phyloP scores from a whole-genome alignment of 2,113 vertebrate species.

The Puffinus mauretanicus region DNA sequence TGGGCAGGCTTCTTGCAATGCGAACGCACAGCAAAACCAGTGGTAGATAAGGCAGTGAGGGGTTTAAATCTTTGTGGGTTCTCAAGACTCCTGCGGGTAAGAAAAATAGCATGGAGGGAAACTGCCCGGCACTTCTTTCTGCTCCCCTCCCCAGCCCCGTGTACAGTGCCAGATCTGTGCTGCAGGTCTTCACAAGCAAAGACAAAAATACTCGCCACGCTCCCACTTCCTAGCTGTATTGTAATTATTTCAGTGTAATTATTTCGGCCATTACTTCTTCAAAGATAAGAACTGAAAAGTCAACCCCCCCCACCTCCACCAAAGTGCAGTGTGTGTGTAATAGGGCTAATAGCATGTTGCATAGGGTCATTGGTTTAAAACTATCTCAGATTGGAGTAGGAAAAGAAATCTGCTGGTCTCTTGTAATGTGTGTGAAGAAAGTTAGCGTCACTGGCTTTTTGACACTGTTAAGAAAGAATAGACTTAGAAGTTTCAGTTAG shows the following conservation, averaged over 20 bases:
- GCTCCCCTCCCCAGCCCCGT: fast-evolving
- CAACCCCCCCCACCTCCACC: fast-evolving
- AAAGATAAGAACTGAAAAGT: neutral
- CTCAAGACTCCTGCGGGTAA: neutral
- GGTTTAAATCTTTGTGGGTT: neutral
- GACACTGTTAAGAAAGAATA: neutral
- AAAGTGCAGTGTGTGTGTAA: neutral
- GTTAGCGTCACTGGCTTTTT: neutral
- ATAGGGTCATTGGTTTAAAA: neutral
- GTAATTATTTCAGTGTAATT: neutral
- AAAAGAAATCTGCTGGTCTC: neutral
- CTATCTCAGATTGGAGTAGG: fast-evolving
- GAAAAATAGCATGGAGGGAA: neutral
- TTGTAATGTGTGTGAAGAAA: neutral
- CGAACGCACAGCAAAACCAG: fast-evolving
- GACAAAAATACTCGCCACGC: fast-evolving
- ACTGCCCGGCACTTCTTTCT: fast-evolving
- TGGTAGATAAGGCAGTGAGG: neutral
- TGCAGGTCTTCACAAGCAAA: neutral
- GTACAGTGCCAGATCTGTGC: neutral
- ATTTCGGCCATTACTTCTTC: neutral
- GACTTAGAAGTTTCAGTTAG: neutral
- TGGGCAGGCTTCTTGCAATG: neutral
- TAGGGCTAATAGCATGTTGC: neutral
- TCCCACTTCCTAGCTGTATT: neutral